These are phyloP conservation scores for Heliconius erato DNA, from an alignment of 2,888 invertebrate species.

Conservation along the genomic window DNA sequence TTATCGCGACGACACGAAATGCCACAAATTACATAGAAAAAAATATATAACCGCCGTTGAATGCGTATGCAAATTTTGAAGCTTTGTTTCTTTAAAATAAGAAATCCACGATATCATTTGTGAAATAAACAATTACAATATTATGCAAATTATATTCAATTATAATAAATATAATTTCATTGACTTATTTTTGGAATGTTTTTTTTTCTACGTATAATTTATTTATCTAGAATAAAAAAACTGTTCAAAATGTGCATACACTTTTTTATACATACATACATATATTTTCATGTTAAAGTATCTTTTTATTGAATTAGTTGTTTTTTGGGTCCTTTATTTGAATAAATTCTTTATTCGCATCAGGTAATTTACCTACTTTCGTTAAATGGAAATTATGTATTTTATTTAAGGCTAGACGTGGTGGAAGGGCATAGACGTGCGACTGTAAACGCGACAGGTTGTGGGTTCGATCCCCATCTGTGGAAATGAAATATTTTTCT, in stretches of 20 bases:
- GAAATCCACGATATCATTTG: slow-evolving; percentile 1
- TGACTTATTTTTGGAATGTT: not conserved
- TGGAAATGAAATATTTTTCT: too few species aligned
- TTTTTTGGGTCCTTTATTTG: not conserved
- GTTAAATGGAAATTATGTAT: not conserved
- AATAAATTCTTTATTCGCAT: slow-evolving; percentile 3
- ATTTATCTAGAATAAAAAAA: not conserved
- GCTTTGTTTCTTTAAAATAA: not conserved
- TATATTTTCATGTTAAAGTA: not conserved
- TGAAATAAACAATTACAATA: slow-evolving; percentile 21
- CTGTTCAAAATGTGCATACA: not conserved
- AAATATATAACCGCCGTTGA: not conserved
- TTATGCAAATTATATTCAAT: slow-evolving; percentile 20
- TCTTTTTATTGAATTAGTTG: not conserved
- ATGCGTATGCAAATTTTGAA: not conserved
- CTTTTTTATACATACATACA: not conserved
- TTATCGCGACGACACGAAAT: too few species aligned
- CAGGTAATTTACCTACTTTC: slow-evolving; percentile 9
- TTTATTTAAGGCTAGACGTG: not conserved
- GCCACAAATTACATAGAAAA: not conserved
- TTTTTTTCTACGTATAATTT: not conserved
- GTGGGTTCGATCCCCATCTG: too few species aligned
- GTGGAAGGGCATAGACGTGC: not conserved
- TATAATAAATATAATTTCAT: not conserved
- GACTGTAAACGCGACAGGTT: too few species aligned